phyloP scores from a whole-genome alignment of 1,140 invertebrate genomes.

The Patella vulgata region DNA sequence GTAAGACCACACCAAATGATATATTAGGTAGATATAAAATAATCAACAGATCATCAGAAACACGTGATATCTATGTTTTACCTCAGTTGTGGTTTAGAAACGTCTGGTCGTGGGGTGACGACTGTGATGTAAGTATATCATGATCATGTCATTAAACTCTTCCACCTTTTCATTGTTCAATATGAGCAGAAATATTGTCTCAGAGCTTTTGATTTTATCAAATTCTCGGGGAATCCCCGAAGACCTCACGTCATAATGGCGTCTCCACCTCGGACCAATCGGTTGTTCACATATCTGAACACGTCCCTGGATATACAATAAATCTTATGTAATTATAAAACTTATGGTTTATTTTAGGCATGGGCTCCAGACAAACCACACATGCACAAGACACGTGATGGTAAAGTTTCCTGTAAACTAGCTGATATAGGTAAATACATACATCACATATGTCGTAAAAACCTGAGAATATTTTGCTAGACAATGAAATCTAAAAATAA shows the following conservation, averaged over 20 bases:
- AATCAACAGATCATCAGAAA: conserved; percentile 56
- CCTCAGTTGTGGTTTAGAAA: conserved; percentile 66
- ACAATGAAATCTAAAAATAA: too few relatives aligned
- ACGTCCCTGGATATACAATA: too few relatives aligned
- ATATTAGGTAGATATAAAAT: conserved; percentile 60
- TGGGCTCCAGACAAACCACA: conserved; percentile 19
- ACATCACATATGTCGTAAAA: too few relatives aligned
- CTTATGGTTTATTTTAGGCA: too few relatives aligned
- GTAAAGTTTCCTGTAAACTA: conserved; percentile 18
- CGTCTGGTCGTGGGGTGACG: conserved; percentile 64
- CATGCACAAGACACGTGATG: conserved; percentile 9
- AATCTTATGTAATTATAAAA: too few relatives aligned
- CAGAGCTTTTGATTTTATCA: too few relatives aligned
- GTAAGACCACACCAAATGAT: conserved; percentile 61
- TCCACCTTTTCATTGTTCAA: neutral
- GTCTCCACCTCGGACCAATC: too few relatives aligned
- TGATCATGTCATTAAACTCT: neutral
- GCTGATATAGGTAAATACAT: conserved; percentile 13
- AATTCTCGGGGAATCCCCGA: neutral
- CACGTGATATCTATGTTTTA: conserved; percentile 59
- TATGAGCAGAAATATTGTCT: neutral
- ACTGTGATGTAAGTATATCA: conserved; percentile 48
- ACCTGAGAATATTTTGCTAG: too few relatives aligned
- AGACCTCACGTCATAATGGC: neutral
- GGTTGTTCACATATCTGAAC: neutral